Base-by-base conservation (phyloP, 2,888 invertebrate genomes). In the Colletes collaris region DNA sequence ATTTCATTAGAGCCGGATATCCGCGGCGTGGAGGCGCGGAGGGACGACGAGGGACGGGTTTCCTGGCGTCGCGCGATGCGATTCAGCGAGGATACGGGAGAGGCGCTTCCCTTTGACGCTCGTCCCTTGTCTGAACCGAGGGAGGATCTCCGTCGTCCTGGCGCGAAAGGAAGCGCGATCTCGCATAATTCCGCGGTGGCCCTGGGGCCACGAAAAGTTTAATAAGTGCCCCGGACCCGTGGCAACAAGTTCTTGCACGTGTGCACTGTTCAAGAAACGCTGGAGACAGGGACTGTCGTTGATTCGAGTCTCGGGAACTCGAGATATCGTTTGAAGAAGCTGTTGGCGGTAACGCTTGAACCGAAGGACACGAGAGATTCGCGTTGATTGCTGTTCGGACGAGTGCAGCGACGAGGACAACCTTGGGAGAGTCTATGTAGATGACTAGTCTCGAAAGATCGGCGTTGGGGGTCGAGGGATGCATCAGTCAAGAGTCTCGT, bases 1-100 rank as follows among this genome's bases (percentile, higher is more conserved):
- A 78, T 76, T 78, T 76, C 76, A 76, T 76, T 78, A 76, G 60
- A 65, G 40, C 62, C 46, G 19, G 65, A 40, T 40, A 67, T 56
- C 50, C 37, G 4, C 44, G 73, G 44, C 0, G 46, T 3, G 10
- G 8, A 0, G 11, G 19, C 13, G 11, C 19, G 16, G 13, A 19
- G 40, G 13, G 46, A 40, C 46, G 49, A 60, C 10, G 58, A 59
- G 78, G 59, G n/a, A 46, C 27, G 64, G 53, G 35, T 55, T 37
- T 52, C 37, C 0, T 13, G 37, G 46, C 35, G 52, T 60, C 50
- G 59, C 60, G 58, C 59, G 79, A 78, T 64, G 58, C 66, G 66
- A 58, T 53, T 78, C 40, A 50, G 58, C 79, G 62, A 49, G 58
- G 44, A 49, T 58, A 62, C 64, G 46, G 1, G 37, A 4, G 50